A percentile compares a stretch with the other conserved stretches of the same genome.
Conservation (phyloP, 1,140 invertebrate species). For the Drosophila micromelanica region DNA sequence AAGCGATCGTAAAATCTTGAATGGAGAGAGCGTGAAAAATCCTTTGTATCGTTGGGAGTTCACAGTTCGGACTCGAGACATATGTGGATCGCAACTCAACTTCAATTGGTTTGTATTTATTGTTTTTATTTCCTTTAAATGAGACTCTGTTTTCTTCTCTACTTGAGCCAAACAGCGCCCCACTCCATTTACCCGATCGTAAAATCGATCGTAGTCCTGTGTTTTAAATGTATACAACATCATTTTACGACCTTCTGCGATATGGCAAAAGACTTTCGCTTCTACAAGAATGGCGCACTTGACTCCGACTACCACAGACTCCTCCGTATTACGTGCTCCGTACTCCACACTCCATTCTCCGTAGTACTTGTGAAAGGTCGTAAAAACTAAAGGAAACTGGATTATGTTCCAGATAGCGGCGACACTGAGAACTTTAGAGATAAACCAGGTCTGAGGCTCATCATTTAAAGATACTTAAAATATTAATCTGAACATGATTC, state of each 20-base stretch:
- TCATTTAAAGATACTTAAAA: conserved; percentile 24
- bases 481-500: background rate
- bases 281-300: conserved; percentile 67
- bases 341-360: background rate
- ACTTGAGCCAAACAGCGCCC: conserved; percentile 51
- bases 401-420: conserved; percentile 59
- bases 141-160: conserved; percentile 69
- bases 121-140: conserved; percentile 82
- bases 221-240: conserved; percentile 77
- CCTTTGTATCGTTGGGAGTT: conserved; percentile 61
- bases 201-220: conserved; percentile 70
- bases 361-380: conserved; percentile 61
- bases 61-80: conserved; percentile 39
- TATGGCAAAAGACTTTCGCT: conserved; percentile 69
- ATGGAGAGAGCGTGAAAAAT: conserved; percentile 78
- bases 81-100: conserved; percentile 46
- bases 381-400: conserved; percentile 64
- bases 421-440: conserved; percentile 45
- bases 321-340: conserved; percentile 24
- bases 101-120: conserved; percentile 69
- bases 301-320: conserved; percentile 37
- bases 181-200: conserved; percentile 39
- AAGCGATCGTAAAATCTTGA: conserved; percentile 74
- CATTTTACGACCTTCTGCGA: conserved; percentile 73
- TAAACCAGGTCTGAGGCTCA: conserved; percentile 43